Percentiles rank a stretch among this genome's conserved stretches.
Evolutionary conservation across 2,113 vertebrate genomes (phyloP).

Genomic region (Cercopithecus mona): DNA sequence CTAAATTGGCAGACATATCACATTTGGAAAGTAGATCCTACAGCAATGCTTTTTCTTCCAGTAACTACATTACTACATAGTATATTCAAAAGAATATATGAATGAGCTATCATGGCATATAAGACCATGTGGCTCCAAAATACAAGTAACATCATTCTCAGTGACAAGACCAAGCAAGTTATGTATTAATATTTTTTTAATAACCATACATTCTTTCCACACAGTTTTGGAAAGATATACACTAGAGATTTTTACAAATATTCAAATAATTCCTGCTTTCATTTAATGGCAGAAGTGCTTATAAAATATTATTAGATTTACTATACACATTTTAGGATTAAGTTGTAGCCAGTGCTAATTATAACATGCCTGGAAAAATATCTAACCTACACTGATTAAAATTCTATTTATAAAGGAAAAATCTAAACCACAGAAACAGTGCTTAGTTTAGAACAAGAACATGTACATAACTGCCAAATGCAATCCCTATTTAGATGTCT

Average conservation of each 20-base stretch:
- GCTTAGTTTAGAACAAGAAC: conserved; percentile 83
- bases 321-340: conserved; percentile 70
- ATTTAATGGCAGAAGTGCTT: conserved; percentile 53
- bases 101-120: background rate
- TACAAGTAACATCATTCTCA: background rate
- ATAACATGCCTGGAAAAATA: conserved; percentile 78
- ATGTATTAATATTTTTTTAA: background rate
- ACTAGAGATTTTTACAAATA: conserved; percentile 48
- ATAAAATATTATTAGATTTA: conserved; percentile 70
- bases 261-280: conserved; percentile 59
- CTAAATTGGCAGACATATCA: background rate
- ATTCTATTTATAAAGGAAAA: conserved; percentile 85
- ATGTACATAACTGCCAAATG: conserved; percentile 78
- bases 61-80: background rate
- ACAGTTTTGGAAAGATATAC: background rate
- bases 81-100: background rate
- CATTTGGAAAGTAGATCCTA: background rate
- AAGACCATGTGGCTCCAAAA: background rate
- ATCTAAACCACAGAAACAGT: conserved; percentile 80
- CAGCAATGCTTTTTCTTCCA: background rate
- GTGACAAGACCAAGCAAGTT: background rate
- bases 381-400: conserved; percentile 80
- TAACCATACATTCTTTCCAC: background rate
- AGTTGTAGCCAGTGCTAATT: conserved; percentile 73
- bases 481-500: conserved; percentile 81